These are phyloP conservation scores for Drosophila hydei DNA, from an alignment of 1,140 invertebrate genomes.

Conservation along the genomic window DNA sequence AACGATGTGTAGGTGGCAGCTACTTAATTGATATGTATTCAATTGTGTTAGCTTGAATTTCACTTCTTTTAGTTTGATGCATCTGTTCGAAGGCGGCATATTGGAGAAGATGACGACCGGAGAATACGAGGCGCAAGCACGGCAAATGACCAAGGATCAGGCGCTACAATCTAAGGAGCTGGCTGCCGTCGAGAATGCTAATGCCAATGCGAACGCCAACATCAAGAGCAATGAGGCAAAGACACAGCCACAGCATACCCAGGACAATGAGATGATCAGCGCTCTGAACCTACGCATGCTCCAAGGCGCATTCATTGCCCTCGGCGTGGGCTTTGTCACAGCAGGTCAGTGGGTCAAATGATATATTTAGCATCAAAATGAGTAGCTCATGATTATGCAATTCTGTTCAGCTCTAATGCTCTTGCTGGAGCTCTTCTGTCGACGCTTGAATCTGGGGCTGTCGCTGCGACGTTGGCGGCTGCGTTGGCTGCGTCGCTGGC, in stretches of 20 bases:
- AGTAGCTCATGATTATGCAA: neutral
- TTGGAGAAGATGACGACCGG: slow-evolving; percentile 89
- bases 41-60: neutral
- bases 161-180: slow-evolving; percentile 64
- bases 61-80: slow-evolving; percentile 86
- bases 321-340: slow-evolving; percentile 85
- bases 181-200: slow-evolving; percentile 42
- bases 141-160: slow-evolving; percentile 74
- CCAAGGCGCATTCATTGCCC: slow-evolving; percentile 88
- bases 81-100: slow-evolving; percentile 89
- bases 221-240: slow-evolving; percentile 37
- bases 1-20: slow-evolving; percentile 87
- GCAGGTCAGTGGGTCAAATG: slow-evolving; percentile 55
- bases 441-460: slow-evolving; percentile 22
- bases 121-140: slow-evolving; percentile 88
- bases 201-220: slow-evolving; percentile 58
- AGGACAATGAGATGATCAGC: slow-evolving; percentile 83
- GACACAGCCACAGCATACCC: slow-evolving; percentile 14
- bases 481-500: slow-evolving; percentile 46
- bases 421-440: slow-evolving; percentile 45
- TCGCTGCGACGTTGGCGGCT: slow-evolving; percentile 21
- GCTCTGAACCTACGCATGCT: slow-evolving; percentile 88
- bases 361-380: neutral
- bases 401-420: slow-evolving; percentile 29
- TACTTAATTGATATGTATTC: neutral